Conservation (phyloP, 2,113 vertebrate species). For the Nerophis ophidion region DNA sequence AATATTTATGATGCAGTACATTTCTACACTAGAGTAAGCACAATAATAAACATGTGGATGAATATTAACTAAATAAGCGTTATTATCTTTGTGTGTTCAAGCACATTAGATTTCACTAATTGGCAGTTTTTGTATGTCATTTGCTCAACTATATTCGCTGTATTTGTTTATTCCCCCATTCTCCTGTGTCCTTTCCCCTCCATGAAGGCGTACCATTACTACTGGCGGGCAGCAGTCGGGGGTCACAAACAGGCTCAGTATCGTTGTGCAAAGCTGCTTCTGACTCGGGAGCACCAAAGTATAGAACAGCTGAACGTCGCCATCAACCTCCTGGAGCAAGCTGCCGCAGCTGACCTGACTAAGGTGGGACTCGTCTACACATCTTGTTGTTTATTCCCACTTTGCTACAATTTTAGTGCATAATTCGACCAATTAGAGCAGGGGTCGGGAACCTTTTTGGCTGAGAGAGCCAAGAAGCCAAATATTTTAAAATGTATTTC, state of each 20-base stretch:
- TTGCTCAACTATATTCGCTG: background rate
- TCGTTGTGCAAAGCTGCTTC: constrained; percentile 77
- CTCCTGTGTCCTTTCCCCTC: background rate
- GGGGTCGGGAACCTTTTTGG: no score
- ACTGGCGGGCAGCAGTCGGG: constrained; percentile 73
- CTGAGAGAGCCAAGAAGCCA: no score
- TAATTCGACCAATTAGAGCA: no score
- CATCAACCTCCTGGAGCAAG: constrained; percentile 73
- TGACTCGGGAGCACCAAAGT: constrained; percentile 60
- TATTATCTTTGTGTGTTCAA: no score
- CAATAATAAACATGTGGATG: no score
- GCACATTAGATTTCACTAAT: no score
- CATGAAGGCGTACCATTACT: constrained; percentile 79
- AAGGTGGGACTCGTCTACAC: constrained; percentile 70
- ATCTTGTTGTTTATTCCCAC: background rate
- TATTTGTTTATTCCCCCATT: background rate
- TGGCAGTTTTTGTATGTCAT: no score
- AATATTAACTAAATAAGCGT: no score
- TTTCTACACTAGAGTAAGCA: no score
- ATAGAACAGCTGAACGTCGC: constrained; percentile 52
- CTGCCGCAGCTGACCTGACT: constrained; percentile 75
- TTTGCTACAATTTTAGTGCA: no score
- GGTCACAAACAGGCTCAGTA: constrained; percentile 85
- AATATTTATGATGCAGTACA: no score
- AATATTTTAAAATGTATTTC: no score